Conservation (phyloP, 2,797 vertebrate species). For the Notamacropus eugenii region DNA sequence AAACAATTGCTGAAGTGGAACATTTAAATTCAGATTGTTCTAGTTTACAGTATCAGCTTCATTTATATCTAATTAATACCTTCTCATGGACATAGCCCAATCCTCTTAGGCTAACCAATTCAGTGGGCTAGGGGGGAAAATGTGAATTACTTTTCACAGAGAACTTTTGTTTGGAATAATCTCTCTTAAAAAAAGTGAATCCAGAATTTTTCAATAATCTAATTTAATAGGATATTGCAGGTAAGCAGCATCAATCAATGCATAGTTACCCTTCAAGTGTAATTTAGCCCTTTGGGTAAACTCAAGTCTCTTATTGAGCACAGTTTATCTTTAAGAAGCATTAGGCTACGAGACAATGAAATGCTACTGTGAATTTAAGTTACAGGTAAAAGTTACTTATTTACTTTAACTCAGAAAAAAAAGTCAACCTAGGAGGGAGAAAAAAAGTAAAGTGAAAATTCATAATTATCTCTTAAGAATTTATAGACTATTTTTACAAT, state of each 20-base stretch:
- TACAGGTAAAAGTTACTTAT: background rate
- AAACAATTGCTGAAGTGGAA: constrained; percentile 45
- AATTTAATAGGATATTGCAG: constrained; percentile 7
- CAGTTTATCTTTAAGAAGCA: background rate
- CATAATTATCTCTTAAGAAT: background rate
- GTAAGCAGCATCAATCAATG: background rate
- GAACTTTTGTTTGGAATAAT: background rate
- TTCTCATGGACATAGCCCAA: background rate
- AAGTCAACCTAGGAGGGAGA: background rate
- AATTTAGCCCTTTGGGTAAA: background rate
- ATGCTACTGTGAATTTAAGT: background rate
- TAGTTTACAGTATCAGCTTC: background rate
- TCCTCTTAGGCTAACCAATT: constrained; percentile 34
- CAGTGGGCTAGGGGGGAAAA: background rate
- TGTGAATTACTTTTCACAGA: background rate
- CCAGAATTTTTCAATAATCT: background rate
- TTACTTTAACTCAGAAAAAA: background rate
- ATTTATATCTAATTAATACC: constrained; percentile 24
- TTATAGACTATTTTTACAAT: background rate
- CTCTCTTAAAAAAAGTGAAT: constrained; percentile 9
- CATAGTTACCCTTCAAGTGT: background rate
- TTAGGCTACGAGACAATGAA: background rate
- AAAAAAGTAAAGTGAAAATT: background rate
- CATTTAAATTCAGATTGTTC: constrained; percentile 13
- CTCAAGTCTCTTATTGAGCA: background rate